A percentile compares a stretch with the other conserved stretches of the same genome.
These are phyloP conservation scores for Hoplodrina blanda DNA, from an alignment of 2,888 invertebrate species.

Conservation along the genomic window DNA sequence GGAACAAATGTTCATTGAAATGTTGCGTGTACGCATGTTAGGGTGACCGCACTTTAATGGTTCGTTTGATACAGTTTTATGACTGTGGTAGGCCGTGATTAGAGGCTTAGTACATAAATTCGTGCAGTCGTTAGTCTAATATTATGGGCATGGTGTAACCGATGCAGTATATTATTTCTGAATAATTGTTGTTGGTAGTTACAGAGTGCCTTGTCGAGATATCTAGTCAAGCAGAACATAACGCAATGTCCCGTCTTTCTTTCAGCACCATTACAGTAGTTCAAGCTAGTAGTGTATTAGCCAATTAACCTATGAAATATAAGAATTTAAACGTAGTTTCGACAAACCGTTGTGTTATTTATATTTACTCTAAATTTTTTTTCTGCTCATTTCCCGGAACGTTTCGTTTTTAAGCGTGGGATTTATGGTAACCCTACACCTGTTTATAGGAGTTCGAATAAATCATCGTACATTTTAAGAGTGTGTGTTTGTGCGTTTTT, in stretches of 20 bases:
- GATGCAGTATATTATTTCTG: constrained; percentile 5
- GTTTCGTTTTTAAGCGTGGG: constrained; percentile 22
- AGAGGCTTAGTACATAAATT: constrained; percentile 27
- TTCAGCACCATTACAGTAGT: constrained; percentile 11
- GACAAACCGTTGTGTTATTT: constrained; percentile 40
- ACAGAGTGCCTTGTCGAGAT: background rate
- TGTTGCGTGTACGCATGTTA: constrained; percentile 60
- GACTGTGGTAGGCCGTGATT: constrained; percentile 43
- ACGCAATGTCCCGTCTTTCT: background rate
- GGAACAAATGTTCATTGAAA: constrained; percentile 63
- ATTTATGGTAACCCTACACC: constrained; percentile 60
- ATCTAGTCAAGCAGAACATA: background rate
- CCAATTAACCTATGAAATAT: constrained; percentile 37
- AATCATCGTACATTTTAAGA: constrained; percentile 65
- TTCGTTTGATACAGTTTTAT: constrained; percentile 46
- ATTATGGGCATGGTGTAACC: constrained; percentile 6
- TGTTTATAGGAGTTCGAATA: constrained; percentile 56
- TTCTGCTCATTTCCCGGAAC: constrained; percentile 22
- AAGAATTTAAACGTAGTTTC: constrained; percentile 21
- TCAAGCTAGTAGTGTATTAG: constrained; percentile 15
- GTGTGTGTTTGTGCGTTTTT: constrained; percentile 46
- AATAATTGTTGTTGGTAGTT: constrained; percentile 6
- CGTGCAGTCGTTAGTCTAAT: constrained; percentile 5
- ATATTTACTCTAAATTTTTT: constrained; percentile 32
- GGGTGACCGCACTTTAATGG: constrained; percentile 53